A percentile compares a stretch with the other conserved stretches of the same genome.
Conservation (phyloP, 2,113 vertebrate genomes). For the Recurvirostra avosetta region DNA sequence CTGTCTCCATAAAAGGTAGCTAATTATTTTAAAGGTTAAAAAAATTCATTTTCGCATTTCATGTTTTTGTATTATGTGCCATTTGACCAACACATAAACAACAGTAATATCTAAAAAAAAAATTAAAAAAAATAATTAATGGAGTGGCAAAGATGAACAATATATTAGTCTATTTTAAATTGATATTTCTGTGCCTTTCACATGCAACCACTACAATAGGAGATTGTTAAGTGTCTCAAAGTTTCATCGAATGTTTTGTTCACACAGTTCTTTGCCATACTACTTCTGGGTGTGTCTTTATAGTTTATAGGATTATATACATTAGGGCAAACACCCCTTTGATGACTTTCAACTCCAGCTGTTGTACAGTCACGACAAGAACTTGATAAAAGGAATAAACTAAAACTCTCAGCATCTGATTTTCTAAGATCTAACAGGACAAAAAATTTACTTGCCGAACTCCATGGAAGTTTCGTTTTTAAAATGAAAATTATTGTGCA, state of each 20-base stretch:
- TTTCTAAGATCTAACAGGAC: neutral
- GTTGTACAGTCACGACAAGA: neutral
- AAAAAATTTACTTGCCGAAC: neutral
- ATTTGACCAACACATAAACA: neutral
- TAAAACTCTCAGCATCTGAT: neutral
- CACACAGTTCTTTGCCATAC: neutral
- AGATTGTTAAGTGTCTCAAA: neutral
- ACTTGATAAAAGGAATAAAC: neutral
- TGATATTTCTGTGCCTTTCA: neutral
- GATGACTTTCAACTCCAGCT: conserved; percentile 41
- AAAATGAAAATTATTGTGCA: neutral
- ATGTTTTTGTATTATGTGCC: neutral
- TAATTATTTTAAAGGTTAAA: neutral
- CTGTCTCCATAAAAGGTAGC: neutral
- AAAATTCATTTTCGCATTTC: fast-evolving
- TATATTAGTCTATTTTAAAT: neutral
- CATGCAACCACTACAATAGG: neutral
- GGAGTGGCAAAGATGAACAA: neutral
- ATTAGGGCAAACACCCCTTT: neutral
- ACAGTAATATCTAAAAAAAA: neutral
- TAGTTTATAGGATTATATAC: neutral
- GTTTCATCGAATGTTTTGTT: neutral
- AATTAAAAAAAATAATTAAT: neutral
- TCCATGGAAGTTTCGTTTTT: neutral
- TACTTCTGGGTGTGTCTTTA: neutral